Base-by-base conservation (phyloP, 1,140 invertebrate species). In the Ceratosolen solmsi region DNA sequence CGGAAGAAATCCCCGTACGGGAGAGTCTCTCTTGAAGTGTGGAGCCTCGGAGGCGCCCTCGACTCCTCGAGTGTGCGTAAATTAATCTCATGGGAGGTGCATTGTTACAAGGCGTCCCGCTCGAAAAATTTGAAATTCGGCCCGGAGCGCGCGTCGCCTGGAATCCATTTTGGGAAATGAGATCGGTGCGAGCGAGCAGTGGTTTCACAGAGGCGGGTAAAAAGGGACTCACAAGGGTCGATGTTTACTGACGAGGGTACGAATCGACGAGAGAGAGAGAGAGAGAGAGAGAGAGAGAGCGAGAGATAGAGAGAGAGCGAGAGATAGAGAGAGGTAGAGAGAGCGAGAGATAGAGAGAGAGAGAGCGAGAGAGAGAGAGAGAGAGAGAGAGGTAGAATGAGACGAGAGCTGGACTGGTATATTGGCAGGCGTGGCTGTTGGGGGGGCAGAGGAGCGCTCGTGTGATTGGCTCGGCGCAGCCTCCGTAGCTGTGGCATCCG, bases 401-500 rank as follows among this genome's bases (percentile, higher is more conserved):
- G n/a, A n/a, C n/a, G n/a, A n/a, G n/a, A n/a, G n/a, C n/a, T n/a
- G n/a, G n/a, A n/a, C n/a, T 86, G 84, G 83, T 90, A 90, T 90
- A 91, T 91, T 91, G 90, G 90, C 91, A 91, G 90, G 90, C 90
- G 90, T 92, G 91, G 91, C 89, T 88, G 89, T 79, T 85, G 88
- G 89, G 87, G 86, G 87, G 85, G 80, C 87, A 80, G 74, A 87
- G 87, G 85, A 80, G 87, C 80, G 74, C 88, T 83, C 85, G 85
- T 84, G 84, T 86, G 87, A 87, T 85, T 84, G 89, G 81, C 56
- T 79, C 77, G 49, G 65, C 36, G 68, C 78, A 72, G 70, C 25
- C 77, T 70, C 75, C 60, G 25, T 25, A 22, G n/a, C 33, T 8
- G 27, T 33, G 15, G 63, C 63, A 68, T 38, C 63, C 54, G 8